A percentile compares a stretch with the other conserved stretches of the same genome.
These are phyloP conservation scores for Erinaceus europaeus DNA, from an alignment of 2,113 vertebrate genomes.

Conservation along the genomic window DNA sequence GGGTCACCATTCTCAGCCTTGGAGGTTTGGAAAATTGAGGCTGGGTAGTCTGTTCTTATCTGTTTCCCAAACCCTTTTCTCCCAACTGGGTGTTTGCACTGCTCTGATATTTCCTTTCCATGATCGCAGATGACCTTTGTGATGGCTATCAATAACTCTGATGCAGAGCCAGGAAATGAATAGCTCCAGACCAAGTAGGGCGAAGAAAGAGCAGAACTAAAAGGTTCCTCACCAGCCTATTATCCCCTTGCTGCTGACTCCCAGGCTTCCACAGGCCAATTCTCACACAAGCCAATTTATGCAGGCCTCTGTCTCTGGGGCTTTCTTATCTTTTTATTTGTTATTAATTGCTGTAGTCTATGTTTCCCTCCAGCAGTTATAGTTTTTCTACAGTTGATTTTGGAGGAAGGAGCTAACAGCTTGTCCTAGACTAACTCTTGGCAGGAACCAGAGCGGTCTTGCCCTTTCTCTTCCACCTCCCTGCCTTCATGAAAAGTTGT, in stretches of 20 bases:
- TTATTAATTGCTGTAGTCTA: neutral
- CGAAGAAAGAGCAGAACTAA: neutral
- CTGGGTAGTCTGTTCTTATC: neutral
- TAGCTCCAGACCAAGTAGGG: neutral
- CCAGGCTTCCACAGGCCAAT: neutral
- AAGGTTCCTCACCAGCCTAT: neutral
- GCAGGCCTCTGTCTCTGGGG: neutral
- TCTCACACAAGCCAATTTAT: neutral
- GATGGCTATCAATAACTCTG: neutral
- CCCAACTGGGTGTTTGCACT: neutral
- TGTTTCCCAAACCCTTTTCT: neutral
- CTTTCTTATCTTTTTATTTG: neutral
- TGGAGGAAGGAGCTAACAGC: neutral
- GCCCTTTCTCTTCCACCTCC: neutral
- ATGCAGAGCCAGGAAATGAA: neutral
- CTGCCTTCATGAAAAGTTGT: neutral
- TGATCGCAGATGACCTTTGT: neutral
- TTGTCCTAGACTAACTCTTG: neutral
- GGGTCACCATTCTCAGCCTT: neutral
- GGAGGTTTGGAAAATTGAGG: neutral
- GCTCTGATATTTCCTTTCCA: neutral
- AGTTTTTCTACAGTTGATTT: conserved; percentile 3
- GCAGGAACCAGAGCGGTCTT: neutral
- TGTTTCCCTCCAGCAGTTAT: neutral
- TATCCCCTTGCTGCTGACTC: neutral